Conservation (phyloP, 2,113 vertebrate genomes). For the Hystrix brachyura region DNA sequence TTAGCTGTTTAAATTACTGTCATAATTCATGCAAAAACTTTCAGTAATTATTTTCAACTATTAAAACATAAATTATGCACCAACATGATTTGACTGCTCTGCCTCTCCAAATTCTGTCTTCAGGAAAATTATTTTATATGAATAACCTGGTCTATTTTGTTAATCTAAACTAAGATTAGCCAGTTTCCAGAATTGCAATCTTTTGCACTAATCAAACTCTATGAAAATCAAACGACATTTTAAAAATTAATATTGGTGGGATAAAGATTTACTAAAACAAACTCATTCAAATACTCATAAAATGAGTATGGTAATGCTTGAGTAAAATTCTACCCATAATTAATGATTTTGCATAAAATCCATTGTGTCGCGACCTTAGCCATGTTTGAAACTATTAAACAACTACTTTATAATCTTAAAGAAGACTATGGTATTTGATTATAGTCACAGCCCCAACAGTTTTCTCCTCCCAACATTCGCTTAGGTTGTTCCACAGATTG, state of each 20-base stretch:
- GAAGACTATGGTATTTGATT: neutral
- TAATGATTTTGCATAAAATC: conserved; percentile 15
- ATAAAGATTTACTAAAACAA: neutral
- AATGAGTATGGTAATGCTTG: neutral
- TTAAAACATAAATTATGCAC: neutral
- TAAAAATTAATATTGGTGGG: conserved; percentile 28
- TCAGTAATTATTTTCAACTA: neutral
- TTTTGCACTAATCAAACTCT: neutral
- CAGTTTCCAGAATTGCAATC: neutral
- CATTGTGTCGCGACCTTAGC: neutral
- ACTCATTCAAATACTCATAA: conserved; percentile 54
- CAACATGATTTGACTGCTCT: neutral
- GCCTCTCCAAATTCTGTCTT: neutral
- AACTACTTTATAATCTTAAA: neutral
- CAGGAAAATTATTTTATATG: conserved; percentile 4
- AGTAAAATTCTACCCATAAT: neutral
- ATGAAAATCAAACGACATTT: neutral
- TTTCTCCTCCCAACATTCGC: neutral
- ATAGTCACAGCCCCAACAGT: neutral
- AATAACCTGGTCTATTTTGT: conserved; percentile 11
- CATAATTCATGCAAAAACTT: neutral
- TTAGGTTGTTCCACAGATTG: neutral
- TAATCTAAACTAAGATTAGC: neutral
- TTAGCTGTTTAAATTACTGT: neutral
- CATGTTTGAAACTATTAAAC: conserved; percentile 4